A percentile compares a stretch with the other conserved stretches of the same genome.
Conservation (phyloP, 1,140 invertebrate genomes). For the Samia ricini region DNA sequence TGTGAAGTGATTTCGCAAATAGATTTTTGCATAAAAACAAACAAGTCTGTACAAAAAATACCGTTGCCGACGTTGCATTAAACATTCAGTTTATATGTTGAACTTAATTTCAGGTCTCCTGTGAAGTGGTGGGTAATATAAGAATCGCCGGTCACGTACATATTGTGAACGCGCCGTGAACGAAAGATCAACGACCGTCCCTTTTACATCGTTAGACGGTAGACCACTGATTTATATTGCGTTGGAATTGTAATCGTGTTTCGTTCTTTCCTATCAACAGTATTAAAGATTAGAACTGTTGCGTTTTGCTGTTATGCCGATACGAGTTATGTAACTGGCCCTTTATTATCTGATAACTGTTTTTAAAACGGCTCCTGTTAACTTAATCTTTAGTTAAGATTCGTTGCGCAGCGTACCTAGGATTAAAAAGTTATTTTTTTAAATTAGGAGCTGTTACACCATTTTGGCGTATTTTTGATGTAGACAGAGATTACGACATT, state of each 20-base stretch:
- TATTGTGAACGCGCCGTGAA: conserved; percentile 29
- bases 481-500: too few species aligned
- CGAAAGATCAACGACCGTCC: conserved; percentile 52
- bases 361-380: too few species aligned
- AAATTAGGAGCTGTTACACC: too few species aligned
- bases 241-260: conserved; percentile 20
- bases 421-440: too few species aligned
- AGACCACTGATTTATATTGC: conserved; percentile 23
- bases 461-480: too few species aligned
- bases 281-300: conserved; percentile 8
- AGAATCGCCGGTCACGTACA: conserved; percentile 37
- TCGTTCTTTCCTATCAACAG: conserved; percentile 23
- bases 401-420: too few species aligned
- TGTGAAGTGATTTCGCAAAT: too few species aligned
- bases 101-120: conserved; percentile 11
- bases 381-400: too few species aligned
- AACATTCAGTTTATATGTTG: not conserved
- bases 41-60: too few species aligned
- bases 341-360: too few species aligned
- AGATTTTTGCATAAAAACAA: too few species aligned
- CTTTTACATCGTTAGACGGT: conserved; percentile 37
- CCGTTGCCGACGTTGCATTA: not conserved
- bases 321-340: conserved; percentile 6
- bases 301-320: conserved; percentile 5
- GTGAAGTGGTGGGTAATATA: conserved; percentile 16